Evolutionary conservation across 1,140 invertebrate genomes (phyloP).

Genomic region (Philotrypesis tridentata): DNA sequence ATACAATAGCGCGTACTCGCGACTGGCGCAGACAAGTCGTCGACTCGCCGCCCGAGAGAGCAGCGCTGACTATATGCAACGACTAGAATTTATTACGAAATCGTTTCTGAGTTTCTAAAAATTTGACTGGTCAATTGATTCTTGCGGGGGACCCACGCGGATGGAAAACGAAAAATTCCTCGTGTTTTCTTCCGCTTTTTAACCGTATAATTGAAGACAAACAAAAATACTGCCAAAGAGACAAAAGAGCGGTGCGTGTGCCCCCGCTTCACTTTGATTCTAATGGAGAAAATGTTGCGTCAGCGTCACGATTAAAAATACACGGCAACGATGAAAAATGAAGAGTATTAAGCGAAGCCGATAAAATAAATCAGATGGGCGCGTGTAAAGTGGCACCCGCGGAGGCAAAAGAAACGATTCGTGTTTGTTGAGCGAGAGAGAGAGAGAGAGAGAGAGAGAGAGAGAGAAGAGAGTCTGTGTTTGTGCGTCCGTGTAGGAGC

Average conservation of each 20-base stretch:
- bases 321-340: constrained; percentile 2
- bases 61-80: background rate
- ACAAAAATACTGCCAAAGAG: background rate
- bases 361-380: constrained; percentile 17
- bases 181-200: background rate
- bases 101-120: background rate
- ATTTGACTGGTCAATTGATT: background rate
- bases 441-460: background rate
- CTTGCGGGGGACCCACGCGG: background rate
- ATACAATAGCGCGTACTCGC: background rate
- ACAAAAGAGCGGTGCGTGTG: background rate
- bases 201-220: background rate
- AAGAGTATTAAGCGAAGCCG: background rate
- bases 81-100: background rate
- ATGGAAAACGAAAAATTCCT: background rate
- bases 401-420: background rate
- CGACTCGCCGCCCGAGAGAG: background rate
- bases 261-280: background rate
- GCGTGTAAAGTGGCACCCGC: background rate
- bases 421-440: background rate
- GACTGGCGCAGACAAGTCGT: background rate
- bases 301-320: constrained; percentile 24
- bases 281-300: constrained; percentile 29
- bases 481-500: no score
- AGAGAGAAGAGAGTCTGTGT: no score